phyloP scores from a whole-genome alignment of 1,140 invertebrate genomes.

The Drosophila jambulina region DNA sequence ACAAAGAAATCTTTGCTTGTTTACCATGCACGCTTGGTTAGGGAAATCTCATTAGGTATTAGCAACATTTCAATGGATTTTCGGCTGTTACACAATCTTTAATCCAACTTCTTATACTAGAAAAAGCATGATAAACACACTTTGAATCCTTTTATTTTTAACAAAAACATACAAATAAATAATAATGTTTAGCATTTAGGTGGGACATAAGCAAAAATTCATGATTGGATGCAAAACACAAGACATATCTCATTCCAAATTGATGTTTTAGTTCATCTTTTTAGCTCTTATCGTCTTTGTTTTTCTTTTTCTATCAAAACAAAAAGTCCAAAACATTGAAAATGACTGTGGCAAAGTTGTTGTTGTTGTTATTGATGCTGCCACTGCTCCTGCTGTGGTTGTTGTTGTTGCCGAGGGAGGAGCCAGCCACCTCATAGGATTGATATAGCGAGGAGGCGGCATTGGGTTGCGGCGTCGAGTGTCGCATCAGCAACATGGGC shows the following conservation, averaged over 20 bases:
- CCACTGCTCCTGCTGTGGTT: conserved; percentile 35
- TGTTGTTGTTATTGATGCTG: conserved; percentile 41
- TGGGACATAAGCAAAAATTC: conserved; percentile 42
- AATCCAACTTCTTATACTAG: conserved; percentile 3
- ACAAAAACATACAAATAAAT: conserved; percentile 19
- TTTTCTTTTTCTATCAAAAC: conserved; percentile 56
- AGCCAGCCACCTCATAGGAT: conserved; percentile 48
- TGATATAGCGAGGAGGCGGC: conserved; percentile 53
- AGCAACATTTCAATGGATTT: conserved; percentile 6
- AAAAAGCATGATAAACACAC: conserved; percentile 20
- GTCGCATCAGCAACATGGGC: conserved; percentile 57
- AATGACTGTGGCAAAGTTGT: conserved; percentile 76
- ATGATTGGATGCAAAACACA: conserved; percentile 58
- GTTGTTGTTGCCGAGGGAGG: conserved; percentile 16
- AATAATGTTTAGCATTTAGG: conserved; percentile 37
- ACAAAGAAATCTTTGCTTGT: conserved; percentile 27
- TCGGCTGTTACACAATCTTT: neutral
- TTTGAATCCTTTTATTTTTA: conserved; percentile 14
- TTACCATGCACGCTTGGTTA: conserved; percentile 20
- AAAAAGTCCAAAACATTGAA: conserved; percentile 84
- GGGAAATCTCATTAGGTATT: neutral
- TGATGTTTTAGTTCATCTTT: conserved; percentile 3
- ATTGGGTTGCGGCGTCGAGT: conserved; percentile 64
- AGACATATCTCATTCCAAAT: conserved; percentile 47
- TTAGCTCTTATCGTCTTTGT: neutral